These are phyloP conservation scores for Neoascia interrupta DNA, from an alignment of 2,888 invertebrate genomes.

Conservation along the genomic window DNA sequence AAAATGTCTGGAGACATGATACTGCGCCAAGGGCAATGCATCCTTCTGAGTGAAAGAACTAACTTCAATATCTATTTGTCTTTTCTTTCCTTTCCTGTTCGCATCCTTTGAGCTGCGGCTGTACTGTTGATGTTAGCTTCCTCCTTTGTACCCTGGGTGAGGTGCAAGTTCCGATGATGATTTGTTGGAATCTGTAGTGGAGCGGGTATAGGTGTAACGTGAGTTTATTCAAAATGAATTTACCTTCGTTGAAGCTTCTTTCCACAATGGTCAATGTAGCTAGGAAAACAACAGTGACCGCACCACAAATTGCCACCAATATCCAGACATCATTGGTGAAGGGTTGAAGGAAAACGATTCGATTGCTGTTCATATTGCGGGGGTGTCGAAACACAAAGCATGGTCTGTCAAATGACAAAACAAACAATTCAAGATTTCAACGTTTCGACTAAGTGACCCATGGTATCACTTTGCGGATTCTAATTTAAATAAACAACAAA, in stretches of 20 bases:
- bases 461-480: conserved; percentile 53
- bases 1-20: conserved; percentile 28
- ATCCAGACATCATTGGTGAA: conserved; percentile 83
- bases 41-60: conserved; percentile 43
- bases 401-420: conserved; percentile 79
- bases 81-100: conserved; percentile 26
- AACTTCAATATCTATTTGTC: conserved; percentile 50
- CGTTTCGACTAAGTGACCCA: conserved; percentile 47
- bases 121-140: conserved; percentile 21
- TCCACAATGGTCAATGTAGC: conserved; percentile 70
- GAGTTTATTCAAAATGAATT: background rate
- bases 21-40: conserved; percentile 48
- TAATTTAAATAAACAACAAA: conserved; percentile 64
- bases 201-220: too few species aligned
- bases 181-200: conserved; percentile 38
- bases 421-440: conserved; percentile 31
- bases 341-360: conserved; percentile 84
- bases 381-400: conserved; percentile 86
- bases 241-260: conserved; percentile 25
- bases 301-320: conserved; percentile 78
- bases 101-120: conserved; percentile 19
- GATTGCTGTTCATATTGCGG: conserved; percentile 82
- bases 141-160: background rate
- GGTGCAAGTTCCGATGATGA: conserved; percentile 19
- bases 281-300: conserved; percentile 75